These are phyloP conservation scores for Chrysolina oricalcia DNA, from an alignment of 2,888 invertebrate species.

Conservation along the genomic window DNA sequence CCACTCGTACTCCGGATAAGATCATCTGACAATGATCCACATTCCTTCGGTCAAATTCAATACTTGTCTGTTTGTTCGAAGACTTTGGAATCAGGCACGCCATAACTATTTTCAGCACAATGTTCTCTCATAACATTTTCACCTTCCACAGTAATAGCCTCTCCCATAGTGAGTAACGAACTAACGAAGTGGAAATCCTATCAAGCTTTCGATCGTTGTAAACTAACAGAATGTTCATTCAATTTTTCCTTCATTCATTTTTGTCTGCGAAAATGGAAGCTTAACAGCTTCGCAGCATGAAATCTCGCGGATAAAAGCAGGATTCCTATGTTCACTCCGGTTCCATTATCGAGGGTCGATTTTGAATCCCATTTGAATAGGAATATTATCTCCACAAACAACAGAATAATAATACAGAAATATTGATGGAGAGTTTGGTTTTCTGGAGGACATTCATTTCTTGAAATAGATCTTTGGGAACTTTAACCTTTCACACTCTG, in stretches of 20 bases:
- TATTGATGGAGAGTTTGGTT: no score
- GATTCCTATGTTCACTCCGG: not conserved
- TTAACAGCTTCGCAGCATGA: not conserved
- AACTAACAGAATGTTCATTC: slow-evolving; percentile 3
- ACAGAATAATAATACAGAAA: no score
- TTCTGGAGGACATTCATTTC: no score
- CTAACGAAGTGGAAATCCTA: slow-evolving; percentile 32
- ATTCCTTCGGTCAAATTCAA: no score
- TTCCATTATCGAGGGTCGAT: no score
- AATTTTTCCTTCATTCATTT: slow-evolving; percentile 6
- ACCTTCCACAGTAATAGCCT: not conserved
- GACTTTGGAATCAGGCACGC: not conserved
- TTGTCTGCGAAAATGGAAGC: not conserved
- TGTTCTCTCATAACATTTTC: not conserved
- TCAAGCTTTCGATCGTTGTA: slow-evolving; percentile 20
- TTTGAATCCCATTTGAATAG: no score
- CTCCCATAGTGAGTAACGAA: slow-evolving; percentile 10
- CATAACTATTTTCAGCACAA: not conserved
- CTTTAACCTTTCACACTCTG: no score
- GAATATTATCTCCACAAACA: no score
- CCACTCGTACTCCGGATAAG: no score
- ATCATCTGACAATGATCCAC: no score
- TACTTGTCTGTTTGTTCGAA: not conserved
- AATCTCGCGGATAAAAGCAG: not conserved
- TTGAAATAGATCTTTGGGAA: no score